phyloP scores from a whole-genome alignment of 1,140 invertebrate genomes.

The Pogonomyrmex barbatus region DNA sequence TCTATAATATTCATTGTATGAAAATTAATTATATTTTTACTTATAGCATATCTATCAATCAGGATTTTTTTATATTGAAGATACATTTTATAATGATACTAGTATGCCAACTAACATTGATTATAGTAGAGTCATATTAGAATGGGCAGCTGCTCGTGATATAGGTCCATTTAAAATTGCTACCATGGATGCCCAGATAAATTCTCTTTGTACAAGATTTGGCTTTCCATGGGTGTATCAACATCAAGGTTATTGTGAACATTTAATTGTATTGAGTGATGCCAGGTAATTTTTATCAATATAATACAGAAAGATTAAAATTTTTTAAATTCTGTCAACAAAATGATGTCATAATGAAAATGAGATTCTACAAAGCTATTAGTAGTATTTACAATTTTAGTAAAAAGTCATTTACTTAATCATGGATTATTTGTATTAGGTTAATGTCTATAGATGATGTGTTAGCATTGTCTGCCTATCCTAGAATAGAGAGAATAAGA shows the following conservation, averaged over 20 bases:
- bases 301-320: neutral
- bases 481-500: slow-evolving; percentile 85
- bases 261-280: slow-evolving; percentile 93
- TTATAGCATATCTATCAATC: slow-evolving; percentile 90
- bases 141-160: slow-evolving; percentile 88
- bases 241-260: slow-evolving; percentile 96
- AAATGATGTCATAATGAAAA: slow-evolving; percentile 21
- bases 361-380: neutral
- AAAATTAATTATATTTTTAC: slow-evolving; percentile 32
- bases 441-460: slow-evolving; percentile 86
- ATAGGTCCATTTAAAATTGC: slow-evolving; percentile 87
- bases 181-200: slow-evolving; percentile 88
- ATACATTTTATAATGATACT: slow-evolving; percentile 92
- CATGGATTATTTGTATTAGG: slow-evolving; percentile 80
- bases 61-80: slow-evolving; percentile 92
- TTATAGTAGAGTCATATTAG: slow-evolving; percentile 88
- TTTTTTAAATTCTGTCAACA: neutral
- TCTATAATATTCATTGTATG: slow-evolving; percentile 33
- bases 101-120: slow-evolving; percentile 88
- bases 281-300: slow-evolving; percentile 84
- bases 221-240: slow-evolving; percentile 94
- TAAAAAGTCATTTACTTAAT: neutral
- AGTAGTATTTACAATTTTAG: neutral
- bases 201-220: slow-evolving; percentile 89
- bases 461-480: slow-evolving; percentile 85